Percentiles rank a stretch among this genome's conserved stretches.
Conservation (phyloP, 2,797 vertebrate species). For the Thunnus albacares region DNA sequence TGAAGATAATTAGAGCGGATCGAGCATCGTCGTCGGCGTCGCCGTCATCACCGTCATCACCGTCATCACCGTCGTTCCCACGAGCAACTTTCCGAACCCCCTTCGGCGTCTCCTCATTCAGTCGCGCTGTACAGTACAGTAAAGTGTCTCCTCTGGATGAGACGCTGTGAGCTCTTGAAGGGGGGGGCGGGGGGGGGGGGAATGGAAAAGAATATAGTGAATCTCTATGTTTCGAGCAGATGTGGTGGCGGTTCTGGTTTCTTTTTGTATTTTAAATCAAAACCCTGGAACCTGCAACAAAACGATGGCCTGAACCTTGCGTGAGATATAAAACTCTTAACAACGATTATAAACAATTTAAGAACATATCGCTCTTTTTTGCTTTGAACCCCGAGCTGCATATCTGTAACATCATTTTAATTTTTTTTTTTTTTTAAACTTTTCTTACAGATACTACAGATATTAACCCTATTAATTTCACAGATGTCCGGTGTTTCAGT, state of each 20-base stretch:
- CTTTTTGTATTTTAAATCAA: slow-evolving; percentile 74
- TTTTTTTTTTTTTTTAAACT: not conserved
- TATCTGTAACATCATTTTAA: slow-evolving; percentile 72
- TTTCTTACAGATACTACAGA: slow-evolving; percentile 47
- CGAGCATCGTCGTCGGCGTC: too few species aligned
- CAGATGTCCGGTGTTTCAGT: slow-evolving; percentile 67
- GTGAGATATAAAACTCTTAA: slow-evolving; percentile 66
- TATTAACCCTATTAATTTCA: slow-evolving; percentile 66
- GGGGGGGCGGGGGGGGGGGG: not conserved
- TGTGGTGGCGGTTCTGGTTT: slow-evolving; percentile 61
- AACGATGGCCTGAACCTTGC: slow-evolving; percentile 45
- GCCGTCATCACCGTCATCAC: too few species aligned
- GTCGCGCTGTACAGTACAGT: not conserved
- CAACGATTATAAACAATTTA: slow-evolving; percentile 34
- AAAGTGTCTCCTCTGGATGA: slow-evolving; percentile 47
- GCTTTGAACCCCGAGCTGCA: not conserved
- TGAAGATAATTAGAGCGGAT: not conserved
- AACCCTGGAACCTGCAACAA: slow-evolving; percentile 61
- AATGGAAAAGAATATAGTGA: slow-evolving; percentile 58
- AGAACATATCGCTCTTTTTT: slow-evolving; percentile 36
- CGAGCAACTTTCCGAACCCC: slow-evolving; percentile 35
- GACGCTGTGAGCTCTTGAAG: slow-evolving; percentile 8
- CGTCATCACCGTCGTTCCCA: not conserved
- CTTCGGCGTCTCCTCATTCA: not conserved
- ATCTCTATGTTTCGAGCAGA: slow-evolving; percentile 68